Conservation (phyloP, 2,888 invertebrate genomes). For the Stenchaetothrips biformis region DNA sequence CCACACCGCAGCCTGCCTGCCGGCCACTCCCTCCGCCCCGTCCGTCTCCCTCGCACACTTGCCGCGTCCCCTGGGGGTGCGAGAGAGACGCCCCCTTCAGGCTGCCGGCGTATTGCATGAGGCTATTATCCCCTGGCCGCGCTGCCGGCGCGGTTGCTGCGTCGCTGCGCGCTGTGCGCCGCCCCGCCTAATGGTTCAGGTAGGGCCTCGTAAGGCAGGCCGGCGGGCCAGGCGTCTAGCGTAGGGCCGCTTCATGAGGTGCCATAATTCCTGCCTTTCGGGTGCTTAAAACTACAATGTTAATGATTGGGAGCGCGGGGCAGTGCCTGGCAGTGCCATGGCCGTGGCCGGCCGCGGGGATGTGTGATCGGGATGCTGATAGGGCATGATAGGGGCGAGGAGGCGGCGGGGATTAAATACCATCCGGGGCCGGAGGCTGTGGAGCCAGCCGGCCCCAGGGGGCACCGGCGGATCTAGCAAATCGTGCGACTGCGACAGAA, state of each 20-base stretch:
- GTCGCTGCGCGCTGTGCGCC: too few species aligned
- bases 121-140: background rate
- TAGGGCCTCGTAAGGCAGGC: background rate
- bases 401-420: background rate
- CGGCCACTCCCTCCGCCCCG: too few species aligned
- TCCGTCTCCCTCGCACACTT: too few species aligned
- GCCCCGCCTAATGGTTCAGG: background rate
- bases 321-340: background rate
- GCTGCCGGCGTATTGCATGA: too few species aligned
- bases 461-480: too few species aligned
- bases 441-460: background rate
- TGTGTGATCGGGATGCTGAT: background rate
- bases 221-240: too few species aligned
- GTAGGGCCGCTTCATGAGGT: slow-evolving; percentile 2
- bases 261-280: slow-evolving; percentile 22
- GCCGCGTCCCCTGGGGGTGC: too few species aligned
- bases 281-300: slow-evolving; percentile 22
- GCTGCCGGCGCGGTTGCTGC: background rate
- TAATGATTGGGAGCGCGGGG: background rate
- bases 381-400: background rate
- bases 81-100: too few species aligned
- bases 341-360: background rate
- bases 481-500: too few species aligned
- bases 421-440: background rate
- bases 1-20: too few species aligned